phyloP scores from a whole-genome alignment of 2,113 vertebrate species.

The Herpetotheres cachinnans region DNA sequence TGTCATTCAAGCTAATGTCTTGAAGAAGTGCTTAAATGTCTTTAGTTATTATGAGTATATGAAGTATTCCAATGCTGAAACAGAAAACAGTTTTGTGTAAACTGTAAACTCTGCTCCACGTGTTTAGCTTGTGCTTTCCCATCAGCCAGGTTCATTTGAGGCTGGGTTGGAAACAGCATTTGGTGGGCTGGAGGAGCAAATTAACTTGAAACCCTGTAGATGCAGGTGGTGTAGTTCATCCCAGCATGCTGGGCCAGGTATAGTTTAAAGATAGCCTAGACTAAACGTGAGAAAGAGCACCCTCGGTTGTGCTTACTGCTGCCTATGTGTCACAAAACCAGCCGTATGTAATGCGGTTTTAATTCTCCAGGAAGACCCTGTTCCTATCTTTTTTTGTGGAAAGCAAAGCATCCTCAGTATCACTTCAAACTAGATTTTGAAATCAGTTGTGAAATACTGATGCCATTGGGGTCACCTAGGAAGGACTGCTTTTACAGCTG shows the following conservation, averaged over 20 bases:
- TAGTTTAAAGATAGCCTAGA: background rate
- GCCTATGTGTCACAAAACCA: background rate
- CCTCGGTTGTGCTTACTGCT: background rate
- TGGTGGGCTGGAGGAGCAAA: background rate
- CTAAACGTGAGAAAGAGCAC: background rate
- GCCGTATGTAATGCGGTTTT: background rate
- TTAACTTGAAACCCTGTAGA: background rate
- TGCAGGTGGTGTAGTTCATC: background rate
- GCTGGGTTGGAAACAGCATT: background rate
- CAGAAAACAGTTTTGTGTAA: background rate
- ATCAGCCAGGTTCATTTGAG: too few relatives aligned
- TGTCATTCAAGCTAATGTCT: background rate
- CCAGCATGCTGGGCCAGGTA: background rate
- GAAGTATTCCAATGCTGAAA: background rate
- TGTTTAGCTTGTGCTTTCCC: background rate
- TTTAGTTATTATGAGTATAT: background rate
- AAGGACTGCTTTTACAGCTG: background rate
- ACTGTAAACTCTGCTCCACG: background rate
- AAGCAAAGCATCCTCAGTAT: background rate
- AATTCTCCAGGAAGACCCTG: background rate
- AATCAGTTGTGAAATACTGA: background rate
- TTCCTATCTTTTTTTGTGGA: background rate
- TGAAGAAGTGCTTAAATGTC: background rate
- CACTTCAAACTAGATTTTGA: background rate
- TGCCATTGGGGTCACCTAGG: background rate